phyloP scores from a whole-genome alignment of 2,113 vertebrate species.

The Nibea albiflora region DNA sequence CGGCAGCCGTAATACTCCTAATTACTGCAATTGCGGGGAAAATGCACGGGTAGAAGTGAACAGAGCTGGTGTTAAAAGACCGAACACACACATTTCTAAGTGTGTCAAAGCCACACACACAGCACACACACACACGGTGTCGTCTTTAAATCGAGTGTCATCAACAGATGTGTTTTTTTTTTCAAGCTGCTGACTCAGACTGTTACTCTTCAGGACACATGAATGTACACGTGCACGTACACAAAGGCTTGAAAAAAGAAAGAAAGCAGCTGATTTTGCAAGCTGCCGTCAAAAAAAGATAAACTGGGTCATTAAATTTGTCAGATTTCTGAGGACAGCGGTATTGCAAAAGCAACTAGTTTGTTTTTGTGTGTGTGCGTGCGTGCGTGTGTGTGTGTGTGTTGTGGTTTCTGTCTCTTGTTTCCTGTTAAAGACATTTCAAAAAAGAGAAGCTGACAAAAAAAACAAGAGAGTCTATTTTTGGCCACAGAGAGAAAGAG shows the following conservation, averaged over 20 bases:
- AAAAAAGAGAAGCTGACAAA: slow-evolving; percentile 50
- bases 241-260: not conserved
- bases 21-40: slow-evolving; percentile 23
- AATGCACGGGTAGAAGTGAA: not conserved
- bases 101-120: not conserved
- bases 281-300: slow-evolving; percentile 17
- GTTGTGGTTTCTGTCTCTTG: not conserved
- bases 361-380: not conserved
- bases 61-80: not conserved
- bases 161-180: slow-evolving; percentile 45
- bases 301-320: slow-evolving; percentile 16
- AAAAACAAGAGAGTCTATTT: slow-evolving; percentile 65
- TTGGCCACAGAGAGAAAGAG: slow-evolving; percentile 42
- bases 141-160: slow-evolving; percentile 37
- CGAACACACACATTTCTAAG: not conserved
- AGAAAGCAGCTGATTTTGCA: slow-evolving; percentile 20
- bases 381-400: not conserved
- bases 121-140: not conserved
- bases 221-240: not conserved
- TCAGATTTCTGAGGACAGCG: slow-evolving; percentile 30
- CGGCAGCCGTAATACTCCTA: slow-evolving; percentile 1
- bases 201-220: slow-evolving; percentile 19
- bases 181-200: slow-evolving; percentile 55
- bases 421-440: slow-evolving; percentile 71
- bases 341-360: slow-evolving; percentile 13